Percentiles rank a stretch among this genome's conserved stretches.
Evolutionary conservation across 37 sponge, comb jelly and placozoan genomes (phyloP).

Genomic region (Geodia barretti): DNA sequence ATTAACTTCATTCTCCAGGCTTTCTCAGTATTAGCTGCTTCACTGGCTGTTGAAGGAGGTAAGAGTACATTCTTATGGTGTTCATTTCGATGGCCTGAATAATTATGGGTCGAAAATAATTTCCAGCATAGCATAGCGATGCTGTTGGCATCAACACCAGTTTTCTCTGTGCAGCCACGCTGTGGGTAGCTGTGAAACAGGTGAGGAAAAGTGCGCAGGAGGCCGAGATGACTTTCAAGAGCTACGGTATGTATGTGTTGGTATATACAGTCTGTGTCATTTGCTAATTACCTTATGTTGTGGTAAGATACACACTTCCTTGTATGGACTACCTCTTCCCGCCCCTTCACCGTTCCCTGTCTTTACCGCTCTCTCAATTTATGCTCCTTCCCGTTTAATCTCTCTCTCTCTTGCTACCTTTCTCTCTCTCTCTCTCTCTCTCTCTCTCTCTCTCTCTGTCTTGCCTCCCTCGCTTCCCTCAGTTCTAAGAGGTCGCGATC

Average conservation of each 20-base stretch:
- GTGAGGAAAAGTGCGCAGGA: conserved; percentile 79
- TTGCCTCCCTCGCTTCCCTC: not conserved
- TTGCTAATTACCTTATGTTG: too few species aligned
- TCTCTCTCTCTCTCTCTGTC: not conserved
- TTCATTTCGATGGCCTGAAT: not conserved
- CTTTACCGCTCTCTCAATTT: not conserved
- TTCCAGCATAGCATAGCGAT: too few species aligned
- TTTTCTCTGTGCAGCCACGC: conserved; percentile 51
- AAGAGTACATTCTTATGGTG: too few species aligned
- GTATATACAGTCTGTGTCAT: too few species aligned
- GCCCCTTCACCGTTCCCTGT: not conserved
- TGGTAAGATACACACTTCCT: too few species aligned
- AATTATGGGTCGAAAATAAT: not conserved
- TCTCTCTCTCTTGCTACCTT: not conserved
- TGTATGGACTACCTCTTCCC: too few species aligned
- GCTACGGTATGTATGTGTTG: conserved; percentile 72
- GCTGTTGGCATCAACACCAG: not conserved
- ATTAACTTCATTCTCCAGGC: conserved; percentile 54
- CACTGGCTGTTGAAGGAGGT: conserved; percentile 83
- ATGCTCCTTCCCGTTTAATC: not conserved
- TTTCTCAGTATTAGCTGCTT: conserved; percentile 80
- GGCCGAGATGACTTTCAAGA: conserved; percentile 74
- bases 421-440: not conserved
- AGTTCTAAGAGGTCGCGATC: conserved; percentile 93
- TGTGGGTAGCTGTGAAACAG: conserved; percentile 81